Conservation (phyloP, 1,140 invertebrate species). For the Aleiodes sp. region DNA sequence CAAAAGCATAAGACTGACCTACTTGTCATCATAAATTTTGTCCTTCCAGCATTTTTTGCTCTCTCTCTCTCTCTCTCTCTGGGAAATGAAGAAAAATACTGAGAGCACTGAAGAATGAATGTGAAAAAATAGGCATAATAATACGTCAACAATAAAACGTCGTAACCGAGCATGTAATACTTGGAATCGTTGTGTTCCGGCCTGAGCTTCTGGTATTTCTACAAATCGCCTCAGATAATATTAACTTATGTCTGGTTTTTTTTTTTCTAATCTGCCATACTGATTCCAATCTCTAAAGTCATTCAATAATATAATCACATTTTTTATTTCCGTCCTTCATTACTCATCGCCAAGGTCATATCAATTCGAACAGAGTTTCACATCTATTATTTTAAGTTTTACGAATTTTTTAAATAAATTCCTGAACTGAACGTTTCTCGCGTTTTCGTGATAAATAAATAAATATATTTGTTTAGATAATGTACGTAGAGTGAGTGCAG, state of each 20-base stretch:
- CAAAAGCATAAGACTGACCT: too few relatives aligned
- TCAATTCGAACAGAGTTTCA: background rate
- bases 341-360: background rate
- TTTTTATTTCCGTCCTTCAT: background rate
- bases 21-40: too few relatives aligned
- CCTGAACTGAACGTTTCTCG: background rate
- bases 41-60: too few relatives aligned
- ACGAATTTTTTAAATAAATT: background rate
- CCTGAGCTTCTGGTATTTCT: slow-evolving; percentile 31
- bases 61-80: too few relatives aligned
- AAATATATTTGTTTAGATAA: slow-evolving; percentile 39
- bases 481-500: slow-evolving; percentile 38
- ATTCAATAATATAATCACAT: slow-evolving; percentile 4
- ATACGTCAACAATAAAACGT: too few relatives aligned
- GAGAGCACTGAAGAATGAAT: too few relatives aligned
- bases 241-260: background rate
- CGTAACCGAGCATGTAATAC: slow-evolving; percentile 42
- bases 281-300: background rate
- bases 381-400: background rate
- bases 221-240: background rate
- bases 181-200: slow-evolving; percentile 32
- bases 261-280: background rate
- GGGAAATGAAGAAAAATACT: too few relatives aligned
- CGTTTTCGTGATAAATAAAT: background rate
- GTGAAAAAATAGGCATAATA: too few relatives aligned